phyloP scores from a whole-genome alignment of 2,888 invertebrate species.

The Chymomyza procnemis region DNA sequence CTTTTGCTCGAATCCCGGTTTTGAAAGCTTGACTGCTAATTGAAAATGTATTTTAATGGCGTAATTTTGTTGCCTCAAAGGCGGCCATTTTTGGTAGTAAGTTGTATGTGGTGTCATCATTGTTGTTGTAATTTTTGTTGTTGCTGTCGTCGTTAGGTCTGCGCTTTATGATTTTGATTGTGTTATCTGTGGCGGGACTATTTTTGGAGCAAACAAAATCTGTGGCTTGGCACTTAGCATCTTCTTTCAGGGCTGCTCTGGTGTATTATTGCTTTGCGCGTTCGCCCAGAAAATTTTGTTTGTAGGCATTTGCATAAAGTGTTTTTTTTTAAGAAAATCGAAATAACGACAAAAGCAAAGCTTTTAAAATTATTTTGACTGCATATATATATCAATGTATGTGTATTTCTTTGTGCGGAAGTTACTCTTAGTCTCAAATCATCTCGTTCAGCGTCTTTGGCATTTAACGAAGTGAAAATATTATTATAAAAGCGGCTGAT shows the following conservation, averaged over 20 bases:
- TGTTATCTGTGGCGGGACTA: background rate
- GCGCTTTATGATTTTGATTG: conserved; percentile 4
- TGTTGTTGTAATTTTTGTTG: conserved; percentile 18
- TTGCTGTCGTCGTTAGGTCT: conserved; percentile 1
- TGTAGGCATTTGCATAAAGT: conserved; percentile 58
- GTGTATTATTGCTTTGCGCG: conserved; percentile 23
- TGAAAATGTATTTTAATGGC: conserved; percentile 53
- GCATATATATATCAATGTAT: conserved; percentile 7
- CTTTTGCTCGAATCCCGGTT: conserved; percentile 19
- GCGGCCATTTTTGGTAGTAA: background rate
- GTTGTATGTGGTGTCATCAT: conserved; percentile 10
- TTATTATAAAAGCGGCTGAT: conserved; percentile 46
- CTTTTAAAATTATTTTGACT: conserved; percentile 39
- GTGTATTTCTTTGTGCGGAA: conserved; percentile 8
- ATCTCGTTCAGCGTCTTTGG: conserved; percentile 48
- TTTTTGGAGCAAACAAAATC: background rate
- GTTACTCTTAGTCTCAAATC: conserved; percentile 7
- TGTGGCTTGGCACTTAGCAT: background rate
- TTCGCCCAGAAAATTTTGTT: conserved; percentile 60
- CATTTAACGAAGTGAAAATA: conserved; percentile 68
- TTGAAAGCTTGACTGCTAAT: conserved; percentile 38
- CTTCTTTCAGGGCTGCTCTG: conserved; percentile 26
- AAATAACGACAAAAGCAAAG: conserved; percentile 27
- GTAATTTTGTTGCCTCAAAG: conserved; percentile 21
- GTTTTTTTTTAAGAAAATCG: conserved; percentile 35